Base-by-base conservation (phyloP, 2,888 invertebrate species). In the Cartodere bifasciata region DNA sequence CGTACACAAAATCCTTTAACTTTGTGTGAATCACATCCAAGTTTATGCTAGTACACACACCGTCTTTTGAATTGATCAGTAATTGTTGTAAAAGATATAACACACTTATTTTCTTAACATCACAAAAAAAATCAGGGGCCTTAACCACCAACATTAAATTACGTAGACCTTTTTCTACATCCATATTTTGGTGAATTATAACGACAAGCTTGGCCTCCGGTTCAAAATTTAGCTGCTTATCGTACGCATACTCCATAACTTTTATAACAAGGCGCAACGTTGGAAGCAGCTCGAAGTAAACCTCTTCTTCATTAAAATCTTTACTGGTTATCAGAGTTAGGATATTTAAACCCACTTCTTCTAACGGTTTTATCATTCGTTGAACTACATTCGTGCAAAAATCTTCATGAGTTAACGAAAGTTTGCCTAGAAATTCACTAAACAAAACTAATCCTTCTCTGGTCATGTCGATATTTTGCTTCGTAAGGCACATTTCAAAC, bases 381-480 rank as follows among this genome's bases (percentile, higher is more conserved):
- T 49, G 46, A 2, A 81, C 49, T 4, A 82, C 65, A 36, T 67
- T 58, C 34, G 65, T 60, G 11, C 73, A 68, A 20, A 71, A 63
- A 9, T 53, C 48, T 25, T 53, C 52, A 42, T 72, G 66, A 20
- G 66, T 56, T 28, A 67, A 64, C 12, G 65, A 62, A 2, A 68
- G 53, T 50, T 65, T 68, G 57, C 69, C 68, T 1, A 78, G 46
- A 32, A 79, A 64, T 35, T 63, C 62, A 11, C 68, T 65, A 11
- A 79, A 58, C 44, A 83, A 73, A 34, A 68, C 65, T 31, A 75
- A 71, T 4, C 75, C 71, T 49, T 78, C 75, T 21, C 74, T 65
- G 0, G 73, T 67, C 6, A 83, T 72, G 48, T 82, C 84, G 22
- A 83, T 62, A 0, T 83, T 83, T 36, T 75, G 71, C 51, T 72